phyloP scores from a whole-genome alignment of 1,140 invertebrate species.

The Aphelinus certus region DNA sequence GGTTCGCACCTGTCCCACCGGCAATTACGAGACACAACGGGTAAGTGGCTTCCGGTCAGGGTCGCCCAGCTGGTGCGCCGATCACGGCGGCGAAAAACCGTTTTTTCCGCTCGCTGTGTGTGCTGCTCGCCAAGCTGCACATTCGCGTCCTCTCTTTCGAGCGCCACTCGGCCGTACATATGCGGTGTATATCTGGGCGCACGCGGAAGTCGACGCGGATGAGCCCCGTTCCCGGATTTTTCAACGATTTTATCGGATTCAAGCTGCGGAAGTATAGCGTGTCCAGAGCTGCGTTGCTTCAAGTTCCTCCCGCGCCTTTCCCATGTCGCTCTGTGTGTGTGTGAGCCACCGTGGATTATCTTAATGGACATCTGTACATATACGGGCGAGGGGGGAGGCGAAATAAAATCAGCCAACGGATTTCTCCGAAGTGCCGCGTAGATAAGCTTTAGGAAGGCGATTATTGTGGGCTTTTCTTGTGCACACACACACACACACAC shows the following conservation, averaged over 20 bases:
- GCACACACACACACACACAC: no score
- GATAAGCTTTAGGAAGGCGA: neutral
- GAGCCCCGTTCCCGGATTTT: constrained; percentile 26
- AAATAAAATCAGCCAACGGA: neutral
- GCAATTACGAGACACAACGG: constrained; percentile 30
- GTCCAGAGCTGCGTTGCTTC: neutral
- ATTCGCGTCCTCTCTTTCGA: no score
- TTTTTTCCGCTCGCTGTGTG: constrained; percentile 10
- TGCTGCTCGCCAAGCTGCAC: no score
- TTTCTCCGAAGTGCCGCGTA: neutral
- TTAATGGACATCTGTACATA: neutral
- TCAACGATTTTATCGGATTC: constrained; percentile 3
- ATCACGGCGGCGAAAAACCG: constrained; percentile 19
- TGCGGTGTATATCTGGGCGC: neutral
- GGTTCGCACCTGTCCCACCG: constrained; percentile 39
- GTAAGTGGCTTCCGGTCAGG: constrained; percentile 43
- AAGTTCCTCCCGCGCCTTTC: neutral
- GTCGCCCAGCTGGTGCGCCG: constrained; percentile 10
- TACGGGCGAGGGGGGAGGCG: neutral
- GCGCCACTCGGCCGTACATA: no score
- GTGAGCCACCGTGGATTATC: neutral
- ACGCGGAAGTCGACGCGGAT: constrained; percentile 32
- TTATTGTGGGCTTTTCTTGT: no score
- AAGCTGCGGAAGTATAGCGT: neutral
- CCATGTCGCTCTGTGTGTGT: neutral